Conservation (phyloP, 2,113 vertebrate species). For the Zapus hudsonius region DNA sequence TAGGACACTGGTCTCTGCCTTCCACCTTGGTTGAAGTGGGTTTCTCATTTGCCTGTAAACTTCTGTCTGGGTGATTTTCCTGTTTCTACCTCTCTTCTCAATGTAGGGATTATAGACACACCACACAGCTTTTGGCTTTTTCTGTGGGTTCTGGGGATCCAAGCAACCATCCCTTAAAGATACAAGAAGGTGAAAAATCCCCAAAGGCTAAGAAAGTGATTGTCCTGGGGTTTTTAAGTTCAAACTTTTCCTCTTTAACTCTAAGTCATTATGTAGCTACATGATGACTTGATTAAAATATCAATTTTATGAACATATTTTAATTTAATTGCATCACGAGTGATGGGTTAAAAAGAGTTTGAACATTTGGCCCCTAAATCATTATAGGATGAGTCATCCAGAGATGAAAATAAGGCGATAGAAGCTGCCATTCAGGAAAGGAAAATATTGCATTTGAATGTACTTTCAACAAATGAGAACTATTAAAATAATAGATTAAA, state of each 20-base stretch:
- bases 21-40: too few species aligned
- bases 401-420: conserved; percentile 36
- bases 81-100: too few species aligned
- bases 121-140: too few species aligned
- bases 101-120: too few species aligned
- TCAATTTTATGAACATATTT: conserved; percentile 47
- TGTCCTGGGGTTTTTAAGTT: neutral
- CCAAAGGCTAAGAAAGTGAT: neutral
- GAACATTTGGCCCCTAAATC: conserved; percentile 46
- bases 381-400: conserved; percentile 21
- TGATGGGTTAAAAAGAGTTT: conserved; percentile 23
- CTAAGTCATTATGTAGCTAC: neutral
- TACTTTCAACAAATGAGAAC: conserved; percentile 66
- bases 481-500: conserved; percentile 74
- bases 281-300: conserved; percentile 15
- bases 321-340: conserved; percentile 41
- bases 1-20: too few species aligned
- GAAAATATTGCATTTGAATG: conserved; percentile 6
- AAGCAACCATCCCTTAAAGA: neutral
- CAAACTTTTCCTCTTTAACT: neutral
- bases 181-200: neutral
- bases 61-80: too few species aligned
- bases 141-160: neutral
- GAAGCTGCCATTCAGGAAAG: neutral
- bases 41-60: too few species aligned